phyloP scores from a whole-genome alignment of 2,113 vertebrate genomes.

The Eublepharis macularius region DNA sequence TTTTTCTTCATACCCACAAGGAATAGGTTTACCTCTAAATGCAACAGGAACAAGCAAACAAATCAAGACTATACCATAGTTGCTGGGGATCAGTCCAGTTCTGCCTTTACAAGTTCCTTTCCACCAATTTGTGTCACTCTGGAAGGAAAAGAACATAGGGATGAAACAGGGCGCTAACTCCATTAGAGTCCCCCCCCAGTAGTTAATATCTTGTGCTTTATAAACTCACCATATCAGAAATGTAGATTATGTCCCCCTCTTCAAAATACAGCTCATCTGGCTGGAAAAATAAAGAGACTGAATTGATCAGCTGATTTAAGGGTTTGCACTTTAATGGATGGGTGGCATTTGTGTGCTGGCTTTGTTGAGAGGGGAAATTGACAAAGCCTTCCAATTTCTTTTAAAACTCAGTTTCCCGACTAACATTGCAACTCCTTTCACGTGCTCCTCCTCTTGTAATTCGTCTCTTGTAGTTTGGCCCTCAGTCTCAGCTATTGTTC shows the following conservation, averaged over 20 bases:
- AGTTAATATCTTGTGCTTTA: not conserved
- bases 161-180: not conserved
- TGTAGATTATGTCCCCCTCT: slow-evolving; percentile 97
- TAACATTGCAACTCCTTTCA: no score
- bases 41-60: not conserved
- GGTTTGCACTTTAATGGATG: not conserved
- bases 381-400: no score
- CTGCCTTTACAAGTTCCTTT: slow-evolving; percentile 95
- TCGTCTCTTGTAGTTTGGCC: no score
- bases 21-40: slow-evolving; percentile 1
- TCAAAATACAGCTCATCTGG: slow-evolving; percentile 98
- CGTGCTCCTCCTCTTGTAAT: no score
- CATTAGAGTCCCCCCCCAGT: not conserved
- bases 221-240: slow-evolving; percentile 92
- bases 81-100: slow-evolving; percentile 97
- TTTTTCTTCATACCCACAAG: not conserved
- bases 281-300: slow-evolving; percentile 71
- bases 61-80: slow-evolving; percentile 87
- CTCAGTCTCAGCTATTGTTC: no score
- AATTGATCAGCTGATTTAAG: not conserved
- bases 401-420: no score
- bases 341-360: not conserved
- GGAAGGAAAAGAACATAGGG: slow-evolving; percentile 41
- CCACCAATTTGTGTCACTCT: slow-evolving; percentile 99
- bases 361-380: no score